Evolutionary conservation across 2,888 invertebrate species (phyloP).

Genomic region (Drosophila eohydei): DNA sequence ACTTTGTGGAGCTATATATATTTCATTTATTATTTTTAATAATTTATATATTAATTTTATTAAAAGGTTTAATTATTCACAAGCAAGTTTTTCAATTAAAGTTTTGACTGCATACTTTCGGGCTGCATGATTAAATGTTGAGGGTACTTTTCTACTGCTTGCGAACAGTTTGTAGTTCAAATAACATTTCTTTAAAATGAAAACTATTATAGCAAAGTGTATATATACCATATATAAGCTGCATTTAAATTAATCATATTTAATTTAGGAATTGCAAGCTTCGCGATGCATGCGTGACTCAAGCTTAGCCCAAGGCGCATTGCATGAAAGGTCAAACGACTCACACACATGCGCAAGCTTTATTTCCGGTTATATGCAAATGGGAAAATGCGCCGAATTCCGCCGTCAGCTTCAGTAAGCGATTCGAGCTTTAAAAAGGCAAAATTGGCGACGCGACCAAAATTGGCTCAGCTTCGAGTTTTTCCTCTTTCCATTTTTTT

Average conservation of each 20-base stretch:
- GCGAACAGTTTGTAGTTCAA: no score
- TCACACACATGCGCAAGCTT: constrained; percentile 6
- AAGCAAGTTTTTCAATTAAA: no score
- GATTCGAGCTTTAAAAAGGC: constrained; percentile 53
- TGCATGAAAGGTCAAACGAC: constrained; percentile 42
- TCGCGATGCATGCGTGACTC: not conserved
- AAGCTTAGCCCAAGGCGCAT: constrained; percentile 11
- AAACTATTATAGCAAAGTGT: not conserved
- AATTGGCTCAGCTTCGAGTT: constrained; percentile 58
- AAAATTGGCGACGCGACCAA: constrained; percentile 51
- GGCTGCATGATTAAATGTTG: not conserved
- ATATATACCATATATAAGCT: not conserved
- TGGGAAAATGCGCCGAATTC: constrained; percentile 51
- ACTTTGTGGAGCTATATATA: not conserved
- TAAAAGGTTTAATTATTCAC: no score
- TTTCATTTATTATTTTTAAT: not conserved
- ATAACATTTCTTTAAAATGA: not conserved
- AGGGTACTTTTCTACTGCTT: not conserved
- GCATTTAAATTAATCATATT: not conserved
- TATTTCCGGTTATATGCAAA: constrained; percentile 56
- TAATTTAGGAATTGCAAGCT: constrained; percentile 1
- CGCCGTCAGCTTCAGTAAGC: constrained; percentile 16
- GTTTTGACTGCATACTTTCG: not conserved
- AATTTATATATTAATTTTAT: not conserved
- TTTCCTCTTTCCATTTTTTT: constrained; percentile 16